phyloP scores from a whole-genome alignment of 92 coral and sea anemone species.

The Nematostella vectensis region DNA sequence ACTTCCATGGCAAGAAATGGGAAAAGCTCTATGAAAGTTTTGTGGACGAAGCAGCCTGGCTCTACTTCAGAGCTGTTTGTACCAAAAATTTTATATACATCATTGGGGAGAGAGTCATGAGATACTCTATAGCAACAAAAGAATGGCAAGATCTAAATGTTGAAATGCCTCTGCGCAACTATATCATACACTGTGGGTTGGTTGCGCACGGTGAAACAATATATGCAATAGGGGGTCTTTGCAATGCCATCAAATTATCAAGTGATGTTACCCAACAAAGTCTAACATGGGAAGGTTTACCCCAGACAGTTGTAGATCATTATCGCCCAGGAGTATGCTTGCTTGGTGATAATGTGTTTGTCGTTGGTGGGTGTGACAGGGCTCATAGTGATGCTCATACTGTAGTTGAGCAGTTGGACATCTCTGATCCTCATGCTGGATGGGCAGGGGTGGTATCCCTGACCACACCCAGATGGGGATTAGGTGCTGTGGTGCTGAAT shows the following conservation, averaged over 20 bases:
- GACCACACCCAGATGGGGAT: slow-evolving; percentile 45
- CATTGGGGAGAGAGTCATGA: slow-evolving; percentile 11
- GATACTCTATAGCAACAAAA: slow-evolving; percentile 20
- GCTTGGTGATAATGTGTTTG: slow-evolving; percentile 25
- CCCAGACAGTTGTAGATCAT: slow-evolving; percentile 4
- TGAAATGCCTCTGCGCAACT: slow-evolving; percentile 7
- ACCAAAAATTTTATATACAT: slow-evolving; percentile 15
- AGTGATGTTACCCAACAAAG: background rate
- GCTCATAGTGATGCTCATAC: slow-evolving; percentile 21
- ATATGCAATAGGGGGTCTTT: slow-evolving; percentile 41
- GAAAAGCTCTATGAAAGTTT: slow-evolving; percentile 15
- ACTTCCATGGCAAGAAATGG: slow-evolving; percentile 5
- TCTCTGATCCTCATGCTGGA: background rate
- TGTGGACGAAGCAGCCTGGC: slow-evolving; percentile 20
- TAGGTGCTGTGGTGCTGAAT: slow-evolving; percentile 25
- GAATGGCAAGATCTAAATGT: slow-evolving; percentile 16
- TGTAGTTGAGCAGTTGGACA: slow-evolving; percentile 24
- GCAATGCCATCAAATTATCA: slow-evolving; percentile 13
- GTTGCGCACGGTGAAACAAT: slow-evolving; percentile 17
- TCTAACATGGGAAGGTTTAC: slow-evolving; percentile 1
- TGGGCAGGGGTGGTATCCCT: slow-evolving; percentile 27
- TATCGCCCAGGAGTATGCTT: slow-evolving; percentile 51
- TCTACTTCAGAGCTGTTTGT: slow-evolving; percentile 10
- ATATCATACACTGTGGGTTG: too few species aligned
- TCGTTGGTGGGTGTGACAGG: slow-evolving; percentile 46